A percentile compares a stretch with the other conserved stretches of the same genome.
phyloP scores from a whole-genome alignment of 1,140 invertebrate genomes.

The Bombus sibiricus region DNA sequence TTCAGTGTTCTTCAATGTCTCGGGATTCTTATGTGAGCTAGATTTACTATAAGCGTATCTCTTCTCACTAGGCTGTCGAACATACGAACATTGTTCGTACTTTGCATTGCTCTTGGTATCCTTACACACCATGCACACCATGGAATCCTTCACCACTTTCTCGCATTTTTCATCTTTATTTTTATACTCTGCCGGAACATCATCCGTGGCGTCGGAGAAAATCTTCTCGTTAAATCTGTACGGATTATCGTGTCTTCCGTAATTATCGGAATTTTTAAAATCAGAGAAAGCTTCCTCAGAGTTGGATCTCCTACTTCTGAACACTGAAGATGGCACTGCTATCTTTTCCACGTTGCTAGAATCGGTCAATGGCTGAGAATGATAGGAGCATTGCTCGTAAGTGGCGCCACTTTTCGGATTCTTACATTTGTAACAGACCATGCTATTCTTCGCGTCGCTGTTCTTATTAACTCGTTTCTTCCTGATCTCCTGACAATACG shows the following conservation, averaged over 20 bases:
- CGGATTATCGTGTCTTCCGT: not conserved
- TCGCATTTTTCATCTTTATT: constrained; percentile 81
- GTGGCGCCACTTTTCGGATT: constrained; percentile 87
- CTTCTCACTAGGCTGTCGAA: constrained; percentile 86
- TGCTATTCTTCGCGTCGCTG: constrained; percentile 70
- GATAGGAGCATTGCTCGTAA: constrained; percentile 88
- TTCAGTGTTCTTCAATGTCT: constrained; percentile 62
- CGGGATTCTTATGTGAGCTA: constrained; percentile 74
- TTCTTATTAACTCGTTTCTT: not conserved
- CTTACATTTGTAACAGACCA: constrained; percentile 85
- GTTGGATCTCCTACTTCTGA: constrained; percentile 37
- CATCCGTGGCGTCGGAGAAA: constrained; percentile 64
- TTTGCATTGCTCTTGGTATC: constrained; percentile 88
- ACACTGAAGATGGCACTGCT: not conserved
- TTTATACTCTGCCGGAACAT: constrained; percentile 56
- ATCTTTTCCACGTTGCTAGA: constrained; percentile 77
- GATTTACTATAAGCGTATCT: constrained; percentile 85
- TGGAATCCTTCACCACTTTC: constrained; percentile 85
- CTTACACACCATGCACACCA: constrained; percentile 88
- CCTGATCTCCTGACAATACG: constrained; percentile 68
- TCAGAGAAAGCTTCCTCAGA: not conserved
- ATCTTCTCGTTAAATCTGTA: constrained; percentile 75
- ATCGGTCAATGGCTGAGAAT: constrained; percentile 85
- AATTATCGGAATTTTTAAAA: not conserved
- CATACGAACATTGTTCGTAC: constrained; percentile 89